These are phyloP conservation scores for Streptopelia turtur DNA, from an alignment of 2,797 vertebrate species.

Conservation along the genomic window DNA sequence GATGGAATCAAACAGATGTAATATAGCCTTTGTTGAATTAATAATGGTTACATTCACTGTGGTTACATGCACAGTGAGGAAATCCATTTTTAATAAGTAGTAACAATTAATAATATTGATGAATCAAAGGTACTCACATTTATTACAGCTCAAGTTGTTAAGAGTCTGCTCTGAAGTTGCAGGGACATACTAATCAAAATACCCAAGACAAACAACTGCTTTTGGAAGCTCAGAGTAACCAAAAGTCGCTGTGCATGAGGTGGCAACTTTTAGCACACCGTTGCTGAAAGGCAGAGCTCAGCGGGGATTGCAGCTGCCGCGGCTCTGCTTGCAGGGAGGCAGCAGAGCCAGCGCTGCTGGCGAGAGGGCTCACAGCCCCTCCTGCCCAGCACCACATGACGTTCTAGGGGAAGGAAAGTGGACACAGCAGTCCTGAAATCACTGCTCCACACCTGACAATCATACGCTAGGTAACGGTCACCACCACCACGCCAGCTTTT, in stretches of 20 bases:
- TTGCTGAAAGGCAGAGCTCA: background rate
- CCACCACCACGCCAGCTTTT: background rate
- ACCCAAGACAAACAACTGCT: background rate
- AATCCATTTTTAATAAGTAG: background rate
- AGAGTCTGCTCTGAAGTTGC: background rate
- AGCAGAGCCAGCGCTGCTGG: background rate
- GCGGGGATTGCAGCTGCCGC: background rate
- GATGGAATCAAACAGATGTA: background rate
- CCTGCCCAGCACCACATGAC: background rate
- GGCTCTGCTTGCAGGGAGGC: background rate
- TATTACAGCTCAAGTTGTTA: background rate
- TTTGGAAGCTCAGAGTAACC: constrained; percentile 29
- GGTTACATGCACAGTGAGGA: background rate
- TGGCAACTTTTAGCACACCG: background rate
- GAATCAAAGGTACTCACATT: constrained; percentile 31
- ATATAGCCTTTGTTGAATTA: background rate
- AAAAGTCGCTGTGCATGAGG: background rate
- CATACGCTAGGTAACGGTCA: accelerated
- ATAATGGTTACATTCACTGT: background rate
- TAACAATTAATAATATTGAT: background rate
- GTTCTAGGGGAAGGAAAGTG: background rate
- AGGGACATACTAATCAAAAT: background rate
- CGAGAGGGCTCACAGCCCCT: accelerated
- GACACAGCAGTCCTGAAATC: background rate
- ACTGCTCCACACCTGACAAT: background rate